Percentiles rank a stretch among this genome's conserved stretches.
phyloP scores from a whole-genome alignment of 2,888 invertebrate species.

The Nowickia ferox region DNA sequence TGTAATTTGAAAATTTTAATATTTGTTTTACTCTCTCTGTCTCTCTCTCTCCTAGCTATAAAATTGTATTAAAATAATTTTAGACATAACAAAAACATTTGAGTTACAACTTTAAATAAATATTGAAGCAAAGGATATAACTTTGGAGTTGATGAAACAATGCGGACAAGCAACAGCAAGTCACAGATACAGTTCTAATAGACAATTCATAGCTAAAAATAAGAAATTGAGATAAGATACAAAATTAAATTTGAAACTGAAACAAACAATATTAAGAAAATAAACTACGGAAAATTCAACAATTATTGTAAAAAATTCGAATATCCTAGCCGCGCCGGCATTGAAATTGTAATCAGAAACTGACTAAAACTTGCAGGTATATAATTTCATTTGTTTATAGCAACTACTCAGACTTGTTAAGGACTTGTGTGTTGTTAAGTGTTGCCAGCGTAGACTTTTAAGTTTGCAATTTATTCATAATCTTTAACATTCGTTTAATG shows the following conservation, averaged over 20 bases:
- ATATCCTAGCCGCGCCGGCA: background rate
- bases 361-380: slow-evolving; percentile 56
- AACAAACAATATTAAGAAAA: slow-evolving; percentile 47
- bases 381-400: slow-evolving; percentile 61
- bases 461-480: background rate
- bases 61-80: slow-evolving; percentile 21
- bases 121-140: slow-evolving; percentile 57
- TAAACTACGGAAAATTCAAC: slow-evolving; percentile 43
- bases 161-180: slow-evolving; percentile 27
- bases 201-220: background rate
- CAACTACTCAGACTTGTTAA: slow-evolving; percentile 23
- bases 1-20: slow-evolving; percentile 24
- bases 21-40: background rate
- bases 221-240: slow-evolving; percentile 6
- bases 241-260: slow-evolving; percentile 54
- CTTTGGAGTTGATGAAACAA: slow-evolving; percentile 42
- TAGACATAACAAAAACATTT: slow-evolving; percentile 26
- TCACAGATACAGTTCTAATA: slow-evolving; percentile 1
- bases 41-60: background rate
- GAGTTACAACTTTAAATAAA: slow-evolving; percentile 57
- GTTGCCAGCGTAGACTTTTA: background rate
- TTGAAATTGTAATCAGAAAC: slow-evolving; percentile 26
- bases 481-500: background rate
- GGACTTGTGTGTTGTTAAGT: background rate
- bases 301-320: slow-evolving; percentile 38